Conservation (phyloP, 2,113 vertebrate species). For the Poeciliopsis retropinna region DNA sequence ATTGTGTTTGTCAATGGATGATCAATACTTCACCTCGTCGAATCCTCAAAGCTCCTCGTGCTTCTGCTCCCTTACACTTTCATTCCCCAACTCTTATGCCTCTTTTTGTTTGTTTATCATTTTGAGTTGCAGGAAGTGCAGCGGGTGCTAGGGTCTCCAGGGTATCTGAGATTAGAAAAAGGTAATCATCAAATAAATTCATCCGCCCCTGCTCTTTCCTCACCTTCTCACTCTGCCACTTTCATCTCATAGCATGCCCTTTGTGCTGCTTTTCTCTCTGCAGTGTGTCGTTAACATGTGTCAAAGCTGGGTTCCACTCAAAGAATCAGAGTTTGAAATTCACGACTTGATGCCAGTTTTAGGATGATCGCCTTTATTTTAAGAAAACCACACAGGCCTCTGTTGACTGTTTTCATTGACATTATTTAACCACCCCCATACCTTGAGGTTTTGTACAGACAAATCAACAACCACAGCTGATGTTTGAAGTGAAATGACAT, state of each 20-base stretch:
- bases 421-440: slow-evolving; percentile 48
- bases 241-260: slow-evolving; percentile 35
- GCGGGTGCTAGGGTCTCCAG: slow-evolving; percentile 53
- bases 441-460: slow-evolving; percentile 35
- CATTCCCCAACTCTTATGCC: slow-evolving; percentile 48
- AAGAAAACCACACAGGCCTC: slow-evolving; percentile 56
- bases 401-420: slow-evolving; percentile 38
- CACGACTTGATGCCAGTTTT: slow-evolving; percentile 48
- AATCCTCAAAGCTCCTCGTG: slow-evolving; percentile 81
- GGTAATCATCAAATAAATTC: slow-evolving; percentile 72
- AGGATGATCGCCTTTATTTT: slow-evolving; percentile 41
- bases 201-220: slow-evolving; percentile 35
- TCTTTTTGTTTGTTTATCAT: slow-evolving; percentile 73
- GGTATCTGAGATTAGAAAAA: slow-evolving; percentile 61
- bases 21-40: slow-evolving; percentile 87
- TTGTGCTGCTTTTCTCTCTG: slow-evolving; percentile 37
- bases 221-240: slow-evolving; percentile 35
- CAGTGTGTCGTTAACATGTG: slow-evolving; percentile 66
- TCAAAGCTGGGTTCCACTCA: slow-evolving; percentile 60
- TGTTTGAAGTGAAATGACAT: slow-evolving; percentile 50
- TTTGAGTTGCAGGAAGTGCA: slow-evolving; percentile 63
- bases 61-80: slow-evolving; percentile 65
- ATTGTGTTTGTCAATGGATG: slow-evolving; percentile 92
- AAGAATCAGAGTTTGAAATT: slow-evolving; percentile 54
- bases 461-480: slow-evolving; percentile 52